A percentile compares a stretch with the other conserved stretches of the same genome.
phyloP scores from a whole-genome alignment of 2,797 vertebrate genomes.

The Trachops cirrhosus region DNA sequence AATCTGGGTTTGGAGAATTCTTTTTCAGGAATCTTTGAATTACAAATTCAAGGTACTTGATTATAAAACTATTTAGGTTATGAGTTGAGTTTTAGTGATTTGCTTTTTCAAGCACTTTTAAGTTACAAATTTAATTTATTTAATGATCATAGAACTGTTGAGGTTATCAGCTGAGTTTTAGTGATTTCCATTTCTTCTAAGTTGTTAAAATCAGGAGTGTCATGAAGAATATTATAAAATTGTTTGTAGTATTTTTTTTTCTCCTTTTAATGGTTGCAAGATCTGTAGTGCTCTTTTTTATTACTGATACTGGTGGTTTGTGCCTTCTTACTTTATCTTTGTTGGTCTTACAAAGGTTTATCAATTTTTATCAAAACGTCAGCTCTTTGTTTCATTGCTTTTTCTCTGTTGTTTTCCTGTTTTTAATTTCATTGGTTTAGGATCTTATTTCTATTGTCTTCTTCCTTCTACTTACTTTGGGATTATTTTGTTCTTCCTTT shows the following conservation, averaged over 20 bases:
- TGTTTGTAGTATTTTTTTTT: background rate
- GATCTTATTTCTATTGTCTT: background rate
- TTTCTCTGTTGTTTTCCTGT: background rate
- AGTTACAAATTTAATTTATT: background rate
- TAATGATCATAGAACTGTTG: background rate
- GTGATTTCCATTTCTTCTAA: background rate
- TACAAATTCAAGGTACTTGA: background rate
- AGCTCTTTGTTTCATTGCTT: background rate
- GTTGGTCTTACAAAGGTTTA: background rate
- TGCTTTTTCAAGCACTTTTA: background rate
- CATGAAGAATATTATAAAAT: background rate
- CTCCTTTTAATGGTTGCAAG: background rate
- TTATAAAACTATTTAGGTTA: background rate
- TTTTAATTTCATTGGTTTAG: background rate
- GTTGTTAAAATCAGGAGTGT: conserved; percentile 8
- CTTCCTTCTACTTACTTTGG: background rate
- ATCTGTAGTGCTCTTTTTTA: background rate
- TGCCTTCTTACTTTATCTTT: background rate
- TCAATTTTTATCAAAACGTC: background rate
- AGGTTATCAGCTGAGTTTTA: background rate
- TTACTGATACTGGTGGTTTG: background rate
- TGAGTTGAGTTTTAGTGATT: background rate
- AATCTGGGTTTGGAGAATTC: background rate
- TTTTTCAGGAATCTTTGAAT: background rate
- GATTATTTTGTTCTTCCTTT: background rate